A percentile compares a stretch with the other conserved stretches of the same genome.
phyloP scores from a whole-genome alignment of 2,888 invertebrate species.

The Ganaspis brasiliensis region DNA sequence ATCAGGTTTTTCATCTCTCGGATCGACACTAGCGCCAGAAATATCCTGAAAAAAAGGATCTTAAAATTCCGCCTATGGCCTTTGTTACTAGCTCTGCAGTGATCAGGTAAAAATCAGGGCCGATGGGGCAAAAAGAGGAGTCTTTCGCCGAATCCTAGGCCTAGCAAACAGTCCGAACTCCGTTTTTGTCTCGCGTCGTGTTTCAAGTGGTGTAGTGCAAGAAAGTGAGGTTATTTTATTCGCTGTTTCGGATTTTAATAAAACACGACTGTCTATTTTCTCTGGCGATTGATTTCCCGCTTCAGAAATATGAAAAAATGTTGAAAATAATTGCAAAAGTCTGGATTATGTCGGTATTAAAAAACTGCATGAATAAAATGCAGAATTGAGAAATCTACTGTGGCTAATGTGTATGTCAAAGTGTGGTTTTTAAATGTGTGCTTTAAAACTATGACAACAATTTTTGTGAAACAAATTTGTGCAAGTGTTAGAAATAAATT shows the following conservation, averaged over 20 bases:
- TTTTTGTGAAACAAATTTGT: conserved; percentile 8
- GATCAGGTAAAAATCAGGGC: conserved; percentile 22
- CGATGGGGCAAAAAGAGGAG: background rate
- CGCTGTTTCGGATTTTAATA: background rate
- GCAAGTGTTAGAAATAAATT: conserved; percentile 27
- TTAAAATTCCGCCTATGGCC: conserved; percentile 34
- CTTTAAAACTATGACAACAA: background rate
- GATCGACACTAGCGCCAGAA: conserved; percentile 30
- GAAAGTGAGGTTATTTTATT: conserved; percentile 36
- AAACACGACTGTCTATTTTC: background rate
- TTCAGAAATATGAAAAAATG: background rate
- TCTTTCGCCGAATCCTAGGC: background rate
- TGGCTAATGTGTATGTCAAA: background rate
- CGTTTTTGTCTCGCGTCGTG: conserved; percentile 11
- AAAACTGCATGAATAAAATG: conserved; percentile 3
- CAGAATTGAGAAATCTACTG: background rate
- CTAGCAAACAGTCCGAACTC: background rate
- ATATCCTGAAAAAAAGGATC: conserved; percentile 28
- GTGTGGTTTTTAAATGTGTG: conserved; percentile 15
- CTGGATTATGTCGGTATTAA: background rate
- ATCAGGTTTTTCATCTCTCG: background rate
- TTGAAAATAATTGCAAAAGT: background rate
- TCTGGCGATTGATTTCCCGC: background rate
- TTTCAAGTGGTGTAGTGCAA: background rate
- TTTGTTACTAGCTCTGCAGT: too few species aligned